Base-by-base conservation (phyloP, 2,113 vertebrate genomes). In the Shinisaurus crocodilurus region DNA sequence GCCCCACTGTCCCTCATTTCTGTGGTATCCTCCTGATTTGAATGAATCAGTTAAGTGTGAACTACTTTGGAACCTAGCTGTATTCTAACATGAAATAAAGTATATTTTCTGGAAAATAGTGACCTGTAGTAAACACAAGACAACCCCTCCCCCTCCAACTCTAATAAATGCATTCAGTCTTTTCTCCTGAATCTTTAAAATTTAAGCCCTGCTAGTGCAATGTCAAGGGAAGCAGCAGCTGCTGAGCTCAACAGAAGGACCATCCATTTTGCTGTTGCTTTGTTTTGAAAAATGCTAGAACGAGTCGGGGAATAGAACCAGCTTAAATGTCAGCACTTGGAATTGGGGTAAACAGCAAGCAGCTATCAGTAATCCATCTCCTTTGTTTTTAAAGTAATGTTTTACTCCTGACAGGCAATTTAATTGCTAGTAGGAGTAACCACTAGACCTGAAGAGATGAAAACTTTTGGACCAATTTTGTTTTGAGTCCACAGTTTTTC, bases 381-480 rank as follows among this genome's bases (percentile, higher is more conserved):
- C 70, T 94, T 85, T 91, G 92, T 92, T 89, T 86, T 94, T 77
- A 82, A 89, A 93, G 77, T 87, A 92, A 92, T 92, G 67, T 79
- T 95, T 94, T 88, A 94, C 90, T 95, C 94, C 91, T 96, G 92
- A 93, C 89, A 92, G 67, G 40, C 70, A 91, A 80, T 69, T 86
- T 96, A 95, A 93, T 92, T 94, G 70, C 75, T 92, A 94, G 88
- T 37, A 92, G 54, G 45, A 93, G 88, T 95, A 94, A 91, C 82
- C 82, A 91, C 88, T 91, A 90, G 90, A 95, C 84, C 1, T 90
- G 90, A 90, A 93, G 91, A 89, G 84, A 70, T 80, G 85, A 88
- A 91, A 93, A 45, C 4, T 82, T 88, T 82, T 90, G 85, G 23
- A 32, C 93, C 82, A 86, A 34, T 86, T 65, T 40, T 77, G 81